Percentiles rank a stretch among this genome's conserved stretches.
Conservation (phyloP, 2,113 vertebrate species). For the Lepisosteus oculatus region DNA sequence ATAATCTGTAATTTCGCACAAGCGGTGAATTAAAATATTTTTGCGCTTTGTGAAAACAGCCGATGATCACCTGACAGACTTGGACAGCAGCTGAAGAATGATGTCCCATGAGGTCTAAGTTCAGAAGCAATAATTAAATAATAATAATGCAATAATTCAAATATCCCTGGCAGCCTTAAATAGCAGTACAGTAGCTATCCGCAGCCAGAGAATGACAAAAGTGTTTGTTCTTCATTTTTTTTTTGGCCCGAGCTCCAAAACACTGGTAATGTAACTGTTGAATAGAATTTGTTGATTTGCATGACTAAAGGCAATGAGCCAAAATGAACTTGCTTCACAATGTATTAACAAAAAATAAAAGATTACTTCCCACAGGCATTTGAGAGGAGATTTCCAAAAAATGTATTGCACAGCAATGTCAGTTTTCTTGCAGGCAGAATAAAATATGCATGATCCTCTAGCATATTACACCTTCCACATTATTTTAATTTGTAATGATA, state of each 20-base stretch:
- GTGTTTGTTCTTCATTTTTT: background rate
- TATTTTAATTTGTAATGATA: slow-evolving; percentile 25
- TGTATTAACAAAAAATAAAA: background rate
- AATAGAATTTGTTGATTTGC: slow-evolving; percentile 2
- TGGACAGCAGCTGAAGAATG: too few relatives aligned
- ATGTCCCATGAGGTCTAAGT: too few relatives aligned
- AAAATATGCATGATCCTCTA: slow-evolving; percentile 18
- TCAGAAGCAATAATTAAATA: too few relatives aligned
- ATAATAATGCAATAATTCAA: too few relatives aligned
- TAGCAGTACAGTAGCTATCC: too few relatives aligned
- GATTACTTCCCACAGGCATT: background rate
- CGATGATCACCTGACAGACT: too few relatives aligned
- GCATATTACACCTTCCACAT: slow-evolving; percentile 16
- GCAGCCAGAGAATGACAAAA: background rate
- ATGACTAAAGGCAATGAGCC: background rate
- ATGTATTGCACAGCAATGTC: background rate
- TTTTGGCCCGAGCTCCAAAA: background rate
- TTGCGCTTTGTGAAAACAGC: too few relatives aligned
- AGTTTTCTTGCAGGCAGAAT: slow-evolving; percentile 11
- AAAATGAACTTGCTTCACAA: background rate
- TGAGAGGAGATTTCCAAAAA: background rate
- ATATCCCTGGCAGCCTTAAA: too few relatives aligned
- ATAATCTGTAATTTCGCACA: too few relatives aligned
- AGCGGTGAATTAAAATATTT: too few relatives aligned
- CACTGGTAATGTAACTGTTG: too few relatives aligned